Conservation (phyloP, 2,113 vertebrate genomes). For the Fregata magnificens region DNA sequence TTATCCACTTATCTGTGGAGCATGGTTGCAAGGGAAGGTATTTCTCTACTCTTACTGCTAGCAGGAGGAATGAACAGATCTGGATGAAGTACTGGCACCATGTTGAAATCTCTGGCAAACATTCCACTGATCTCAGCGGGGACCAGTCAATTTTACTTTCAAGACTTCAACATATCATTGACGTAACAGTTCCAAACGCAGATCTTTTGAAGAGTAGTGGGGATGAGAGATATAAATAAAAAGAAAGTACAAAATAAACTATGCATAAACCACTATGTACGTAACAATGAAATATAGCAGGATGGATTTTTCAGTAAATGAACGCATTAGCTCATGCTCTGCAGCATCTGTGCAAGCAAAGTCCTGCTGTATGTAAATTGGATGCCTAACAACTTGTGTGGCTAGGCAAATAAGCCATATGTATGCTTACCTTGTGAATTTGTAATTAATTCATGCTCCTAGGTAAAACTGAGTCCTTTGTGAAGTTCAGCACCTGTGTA, state of each 20-base stretch:
- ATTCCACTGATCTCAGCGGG: neutral
- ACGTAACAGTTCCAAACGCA: neutral
- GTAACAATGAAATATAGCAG: neutral
- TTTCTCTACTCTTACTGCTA: neutral
- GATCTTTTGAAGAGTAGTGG: neutral
- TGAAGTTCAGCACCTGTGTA: neutral
- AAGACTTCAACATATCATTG: neutral
- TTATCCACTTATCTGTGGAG: neutral
- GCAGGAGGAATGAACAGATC: neutral
- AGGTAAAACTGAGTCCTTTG: neutral
- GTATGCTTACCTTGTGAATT: neutral
- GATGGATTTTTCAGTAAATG: slow-evolving; percentile 11
- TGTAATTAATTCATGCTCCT: neutral
- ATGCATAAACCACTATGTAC: neutral
- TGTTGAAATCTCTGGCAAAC: neutral
- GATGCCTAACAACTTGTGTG: slow-evolving; percentile 15
- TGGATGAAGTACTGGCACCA: neutral
- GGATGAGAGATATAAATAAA: neutral
- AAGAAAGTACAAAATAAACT: neutral
- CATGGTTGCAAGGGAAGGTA: neutral
- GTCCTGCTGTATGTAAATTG: slow-evolving; percentile 32
- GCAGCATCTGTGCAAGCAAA: slow-evolving; percentile 14
- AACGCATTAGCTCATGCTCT: neutral
- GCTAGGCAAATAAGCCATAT: slow-evolving; percentile 31
- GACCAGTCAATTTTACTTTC: neutral